These are phyloP conservation scores for Enhydra lutris DNA, from an alignment of 2,113 vertebrate genomes.

Conservation along the genomic window DNA sequence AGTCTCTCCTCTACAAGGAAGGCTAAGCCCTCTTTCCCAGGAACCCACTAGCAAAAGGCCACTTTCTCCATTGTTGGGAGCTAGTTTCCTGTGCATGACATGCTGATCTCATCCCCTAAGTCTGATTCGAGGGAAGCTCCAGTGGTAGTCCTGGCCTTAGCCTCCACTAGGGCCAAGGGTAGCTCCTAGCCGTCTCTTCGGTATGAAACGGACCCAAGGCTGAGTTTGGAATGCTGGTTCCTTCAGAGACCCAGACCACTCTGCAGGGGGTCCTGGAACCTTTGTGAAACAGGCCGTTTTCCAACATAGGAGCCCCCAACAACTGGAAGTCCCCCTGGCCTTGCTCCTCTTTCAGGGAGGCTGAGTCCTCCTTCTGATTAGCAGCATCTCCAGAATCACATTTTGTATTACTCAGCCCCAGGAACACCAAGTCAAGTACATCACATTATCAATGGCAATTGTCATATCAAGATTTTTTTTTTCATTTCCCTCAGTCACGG, in stretches of 20 bases:
- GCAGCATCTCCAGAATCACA: conserved; percentile 30
- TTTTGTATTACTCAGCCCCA: conserved; percentile 34
- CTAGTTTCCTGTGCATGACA: neutral
- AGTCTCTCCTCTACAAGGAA: neutral
- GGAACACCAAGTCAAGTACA: neutral
- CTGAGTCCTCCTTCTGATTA: neutral
- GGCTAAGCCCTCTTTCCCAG: neutral
- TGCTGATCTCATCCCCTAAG: neutral
- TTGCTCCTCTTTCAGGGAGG: neutral
- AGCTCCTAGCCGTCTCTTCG: neutral
- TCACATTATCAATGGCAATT: conserved; percentile 29
- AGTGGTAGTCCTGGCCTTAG: neutral
- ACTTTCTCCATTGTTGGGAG: neutral
- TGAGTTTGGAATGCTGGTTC: neutral
- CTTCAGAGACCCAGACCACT: neutral
- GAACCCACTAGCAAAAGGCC: neutral
- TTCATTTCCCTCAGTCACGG: neutral
- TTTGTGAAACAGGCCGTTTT: neutral
- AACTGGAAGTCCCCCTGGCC: neutral
- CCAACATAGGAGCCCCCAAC: neutral
- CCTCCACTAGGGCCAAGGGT: neutral
- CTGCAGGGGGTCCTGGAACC: neutral
- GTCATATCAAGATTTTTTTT: neutral
- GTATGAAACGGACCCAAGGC: neutral
- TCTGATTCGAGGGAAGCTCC: neutral